phyloP scores from a whole-genome alignment of 1,140 invertebrate genomes.

The Microplitis mediator region DNA sequence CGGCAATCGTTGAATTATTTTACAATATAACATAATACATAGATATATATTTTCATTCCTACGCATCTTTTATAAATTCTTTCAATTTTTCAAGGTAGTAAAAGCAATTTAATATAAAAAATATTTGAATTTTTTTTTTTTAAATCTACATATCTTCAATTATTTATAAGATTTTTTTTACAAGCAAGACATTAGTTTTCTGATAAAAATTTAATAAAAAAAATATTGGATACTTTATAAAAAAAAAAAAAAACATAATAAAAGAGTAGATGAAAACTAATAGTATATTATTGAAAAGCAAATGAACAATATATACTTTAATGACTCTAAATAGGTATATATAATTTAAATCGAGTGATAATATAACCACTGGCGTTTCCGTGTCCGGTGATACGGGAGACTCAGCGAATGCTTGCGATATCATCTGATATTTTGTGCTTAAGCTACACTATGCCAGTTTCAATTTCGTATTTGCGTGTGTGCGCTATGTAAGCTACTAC shows the following conservation, averaged over 20 bases:
- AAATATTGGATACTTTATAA: background rate
- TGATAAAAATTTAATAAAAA: background rate
- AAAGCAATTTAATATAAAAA: background rate
- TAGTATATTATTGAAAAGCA: background rate
- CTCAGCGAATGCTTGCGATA: background rate
- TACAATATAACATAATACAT: too few species aligned
- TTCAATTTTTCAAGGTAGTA: too few species aligned
- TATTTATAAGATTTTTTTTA: too few species aligned
- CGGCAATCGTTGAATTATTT: background rate
- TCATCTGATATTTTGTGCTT: slow-evolving; percentile 1
- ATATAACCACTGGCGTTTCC: slow-evolving; percentile 25
- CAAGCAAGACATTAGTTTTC: background rate
- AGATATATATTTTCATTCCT: too few species aligned
- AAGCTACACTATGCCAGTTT: background rate
- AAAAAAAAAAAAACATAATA: background rate
- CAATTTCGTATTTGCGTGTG: background rate
- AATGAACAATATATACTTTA: slow-evolving; percentile 9
- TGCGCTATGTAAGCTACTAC: background rate
- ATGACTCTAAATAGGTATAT: slow-evolving; percentile 25
- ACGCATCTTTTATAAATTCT: too few species aligned
- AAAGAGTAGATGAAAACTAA: background rate
- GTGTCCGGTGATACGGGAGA: slow-evolving; percentile 27
- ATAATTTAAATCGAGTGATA: slow-evolving; percentile 15
- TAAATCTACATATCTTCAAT: too few species aligned
- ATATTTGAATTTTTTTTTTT: too few species aligned